Evolutionary conservation across 2,888 invertebrate genomes (phyloP).

Genomic region (Keiferia lycopersicella): DNA sequence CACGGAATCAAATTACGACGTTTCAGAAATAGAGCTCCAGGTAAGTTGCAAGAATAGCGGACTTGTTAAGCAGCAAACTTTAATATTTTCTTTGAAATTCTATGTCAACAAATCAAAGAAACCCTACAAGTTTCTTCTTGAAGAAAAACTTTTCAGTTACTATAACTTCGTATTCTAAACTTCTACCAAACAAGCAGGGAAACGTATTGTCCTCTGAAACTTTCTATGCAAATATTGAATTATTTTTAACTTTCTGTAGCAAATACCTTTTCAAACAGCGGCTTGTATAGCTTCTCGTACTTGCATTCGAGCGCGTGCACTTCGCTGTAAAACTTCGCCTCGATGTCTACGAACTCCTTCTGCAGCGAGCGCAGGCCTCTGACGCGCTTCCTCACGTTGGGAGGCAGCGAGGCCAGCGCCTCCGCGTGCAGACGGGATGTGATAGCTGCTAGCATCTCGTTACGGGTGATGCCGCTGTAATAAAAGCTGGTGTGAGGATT

Average conservation of each 20-base stretch:
- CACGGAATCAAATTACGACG: no score
- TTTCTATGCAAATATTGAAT: not conserved
- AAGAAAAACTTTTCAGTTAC: not conserved
- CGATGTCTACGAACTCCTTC: conserved; percentile 90
- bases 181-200: no score
- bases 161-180: no score
- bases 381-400: conserved; percentile 89
- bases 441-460: conserved; percentile 82
- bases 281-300: conserved; percentile 90
- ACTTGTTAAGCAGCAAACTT: conserved; percentile 6
- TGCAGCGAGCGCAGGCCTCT: conserved; percentile 94
- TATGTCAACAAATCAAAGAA: not conserved
- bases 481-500: not conserved
- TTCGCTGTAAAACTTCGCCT: conserved; percentile 95
- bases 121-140: not conserved
- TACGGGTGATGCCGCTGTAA: conserved; percentile 69
- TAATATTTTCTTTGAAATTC: no score
- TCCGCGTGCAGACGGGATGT: conserved; percentile 82
- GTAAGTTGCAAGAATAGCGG: no score
- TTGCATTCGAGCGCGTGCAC: conserved; percentile 96
- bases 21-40: no score
- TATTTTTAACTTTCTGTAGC: no score
- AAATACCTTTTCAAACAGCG: conserved; percentile 88
- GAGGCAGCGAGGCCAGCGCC: conserved; percentile 84
- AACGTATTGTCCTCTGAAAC: not conserved